Evolutionary conservation across 2,888 invertebrate genomes (phyloP).

Genomic region (Chirona hameri): DNA sequence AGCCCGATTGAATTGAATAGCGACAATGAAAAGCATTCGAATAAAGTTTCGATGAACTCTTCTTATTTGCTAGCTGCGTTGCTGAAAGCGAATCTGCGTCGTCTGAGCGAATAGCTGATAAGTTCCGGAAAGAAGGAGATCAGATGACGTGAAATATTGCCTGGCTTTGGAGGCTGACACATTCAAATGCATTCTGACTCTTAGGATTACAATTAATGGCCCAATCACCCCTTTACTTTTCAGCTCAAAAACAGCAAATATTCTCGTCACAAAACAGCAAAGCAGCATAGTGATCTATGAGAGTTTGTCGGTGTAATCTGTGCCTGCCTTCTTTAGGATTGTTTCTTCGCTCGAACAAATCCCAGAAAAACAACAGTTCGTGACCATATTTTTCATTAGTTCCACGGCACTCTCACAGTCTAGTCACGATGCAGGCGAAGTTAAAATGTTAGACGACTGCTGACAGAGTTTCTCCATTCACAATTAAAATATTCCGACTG

Average conservation of each 20-base stretch:
- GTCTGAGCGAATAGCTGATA: slow-evolving; percentile 30
- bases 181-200: too few relatives aligned
- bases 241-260: too few relatives aligned
- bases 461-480: too few relatives aligned
- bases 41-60: not conserved
- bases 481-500: too few relatives aligned
- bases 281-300: not conserved
- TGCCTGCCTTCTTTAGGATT: not conserved
- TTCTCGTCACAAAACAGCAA: not conserved
- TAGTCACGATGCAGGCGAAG: not conserved
- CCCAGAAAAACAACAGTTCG: not conserved
- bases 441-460: not conserved
- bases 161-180: too few relatives aligned
- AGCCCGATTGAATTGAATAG: not conserved
- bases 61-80: not conserved
- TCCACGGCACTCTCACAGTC: not conserved
- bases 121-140: not conserved
- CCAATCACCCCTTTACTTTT: too few relatives aligned
- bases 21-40: not conserved
- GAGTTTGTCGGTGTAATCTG: not conserved
- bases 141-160: not conserved
- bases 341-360: not conserved
- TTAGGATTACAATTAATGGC: too few relatives aligned
- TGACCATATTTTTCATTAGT: not conserved
- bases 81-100: slow-evolving; percentile 5